Conservation (phyloP, 1,140 invertebrate species). For the Trichonephila clavipes region DNA sequence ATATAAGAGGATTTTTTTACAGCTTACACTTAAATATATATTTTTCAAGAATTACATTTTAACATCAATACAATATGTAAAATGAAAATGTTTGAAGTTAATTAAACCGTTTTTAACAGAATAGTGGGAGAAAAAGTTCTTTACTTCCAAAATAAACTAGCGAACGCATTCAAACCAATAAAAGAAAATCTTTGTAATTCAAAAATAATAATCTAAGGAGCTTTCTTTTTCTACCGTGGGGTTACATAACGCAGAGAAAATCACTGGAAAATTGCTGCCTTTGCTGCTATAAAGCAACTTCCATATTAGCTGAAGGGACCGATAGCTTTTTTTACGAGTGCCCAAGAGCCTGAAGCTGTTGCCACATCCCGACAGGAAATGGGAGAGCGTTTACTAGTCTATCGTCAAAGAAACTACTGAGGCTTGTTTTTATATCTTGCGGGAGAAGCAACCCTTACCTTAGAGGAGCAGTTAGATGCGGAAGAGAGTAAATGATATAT, state of each 20-base stretch:
- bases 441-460: background rate
- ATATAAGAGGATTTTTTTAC: no score
- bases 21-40: no score
- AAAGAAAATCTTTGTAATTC: background rate
- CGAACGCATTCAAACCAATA: background rate
- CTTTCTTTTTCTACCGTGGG: background rate
- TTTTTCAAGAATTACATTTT: no score
- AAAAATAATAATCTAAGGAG: background rate
- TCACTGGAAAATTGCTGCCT: background rate
- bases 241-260: background rate
- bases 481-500: background rate
- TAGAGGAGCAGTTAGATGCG: background rate
- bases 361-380: background rate
- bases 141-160: no score
- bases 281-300: background rate
- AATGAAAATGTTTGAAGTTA: no score
- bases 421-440: background rate
- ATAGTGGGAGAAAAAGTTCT: no score
- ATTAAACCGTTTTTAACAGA: no score
- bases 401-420: background rate
- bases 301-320: background rate
- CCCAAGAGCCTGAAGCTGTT: background rate
- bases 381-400: background rate
- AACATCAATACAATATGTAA: no score
- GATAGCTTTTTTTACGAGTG: background rate